A percentile compares a stretch with the other conserved stretches of the same genome.
These are phyloP conservation scores for Sylvia atricapilla DNA, from an alignment of 2,113 vertebrate genomes.

Conservation along the genomic window DNA sequence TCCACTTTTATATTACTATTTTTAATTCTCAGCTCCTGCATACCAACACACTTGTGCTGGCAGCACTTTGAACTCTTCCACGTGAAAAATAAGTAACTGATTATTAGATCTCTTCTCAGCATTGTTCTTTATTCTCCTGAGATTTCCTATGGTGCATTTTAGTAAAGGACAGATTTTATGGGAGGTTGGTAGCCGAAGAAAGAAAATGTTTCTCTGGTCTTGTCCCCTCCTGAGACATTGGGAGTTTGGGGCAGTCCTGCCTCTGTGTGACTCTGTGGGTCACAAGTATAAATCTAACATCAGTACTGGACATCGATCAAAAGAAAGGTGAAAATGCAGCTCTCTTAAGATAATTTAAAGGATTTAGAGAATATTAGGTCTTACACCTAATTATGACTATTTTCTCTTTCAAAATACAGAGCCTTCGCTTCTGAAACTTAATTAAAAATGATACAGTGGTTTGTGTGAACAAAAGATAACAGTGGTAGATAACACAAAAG, in stretches of 20 bases:
- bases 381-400: background rate
- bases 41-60: background rate
- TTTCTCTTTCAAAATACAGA: background rate
- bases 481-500: background rate
- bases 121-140: background rate
- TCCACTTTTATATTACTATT: background rate
- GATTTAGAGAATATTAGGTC: background rate
- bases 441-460: background rate
- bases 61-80: background rate
- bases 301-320: background rate
- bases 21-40: conserved; percentile 24
- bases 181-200: background rate
- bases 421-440: background rate
- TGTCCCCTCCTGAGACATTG: background rate
- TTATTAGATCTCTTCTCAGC: background rate
- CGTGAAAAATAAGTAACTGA: background rate
- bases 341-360: background rate
- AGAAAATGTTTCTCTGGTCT: background rate
- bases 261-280: background rate
- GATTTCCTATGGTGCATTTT: background rate
- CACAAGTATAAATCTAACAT: background rate
- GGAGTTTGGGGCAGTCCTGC: background rate
- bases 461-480: background rate
- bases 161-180: background rate
- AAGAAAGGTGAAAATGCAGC: background rate